A percentile compares a stretch with the other conserved stretches of the same genome.
phyloP scores from a whole-genome alignment of 2,113 vertebrate genomes.

The Aphelocoma coerulescens region DNA sequence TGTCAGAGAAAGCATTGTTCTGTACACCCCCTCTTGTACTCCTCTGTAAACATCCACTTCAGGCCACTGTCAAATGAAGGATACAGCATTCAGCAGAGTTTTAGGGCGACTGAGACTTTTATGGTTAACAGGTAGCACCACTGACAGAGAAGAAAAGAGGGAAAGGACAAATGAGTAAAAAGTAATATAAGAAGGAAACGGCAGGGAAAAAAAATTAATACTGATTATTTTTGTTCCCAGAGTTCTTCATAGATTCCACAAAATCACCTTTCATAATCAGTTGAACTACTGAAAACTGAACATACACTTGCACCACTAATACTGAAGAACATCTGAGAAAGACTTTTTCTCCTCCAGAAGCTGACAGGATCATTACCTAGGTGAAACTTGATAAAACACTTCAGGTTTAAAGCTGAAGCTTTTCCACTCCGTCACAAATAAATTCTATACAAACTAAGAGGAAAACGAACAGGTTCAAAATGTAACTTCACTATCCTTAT shows the following conservation, averaged over 20 bases:
- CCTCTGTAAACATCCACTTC: neutral
- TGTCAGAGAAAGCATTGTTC: neutral
- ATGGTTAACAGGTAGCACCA: neutral
- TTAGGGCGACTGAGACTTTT: neutral
- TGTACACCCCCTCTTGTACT: neutral
- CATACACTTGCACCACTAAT: neutral
- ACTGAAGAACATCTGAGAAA: neutral
- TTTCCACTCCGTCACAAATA: neutral
- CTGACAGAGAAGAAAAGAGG: neutral
- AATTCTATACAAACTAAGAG: neutral
- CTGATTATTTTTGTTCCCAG: neutral
- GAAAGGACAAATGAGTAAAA: neutral
- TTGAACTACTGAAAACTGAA: neutral
- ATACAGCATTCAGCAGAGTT: neutral
- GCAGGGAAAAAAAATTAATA: neutral
- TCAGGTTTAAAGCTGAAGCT: neutral
- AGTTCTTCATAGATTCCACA: neutral
- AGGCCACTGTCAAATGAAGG: neutral
- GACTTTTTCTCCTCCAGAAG: neutral
- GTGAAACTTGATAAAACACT: neutral
- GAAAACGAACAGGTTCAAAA: neutral
- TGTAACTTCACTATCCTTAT: neutral
- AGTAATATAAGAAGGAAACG: neutral
- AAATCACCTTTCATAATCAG: neutral
- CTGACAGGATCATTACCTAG: neutral